Base-by-base conservation (phyloP, 2,888 invertebrate species). In the Platerodrilus igneus region DNA sequence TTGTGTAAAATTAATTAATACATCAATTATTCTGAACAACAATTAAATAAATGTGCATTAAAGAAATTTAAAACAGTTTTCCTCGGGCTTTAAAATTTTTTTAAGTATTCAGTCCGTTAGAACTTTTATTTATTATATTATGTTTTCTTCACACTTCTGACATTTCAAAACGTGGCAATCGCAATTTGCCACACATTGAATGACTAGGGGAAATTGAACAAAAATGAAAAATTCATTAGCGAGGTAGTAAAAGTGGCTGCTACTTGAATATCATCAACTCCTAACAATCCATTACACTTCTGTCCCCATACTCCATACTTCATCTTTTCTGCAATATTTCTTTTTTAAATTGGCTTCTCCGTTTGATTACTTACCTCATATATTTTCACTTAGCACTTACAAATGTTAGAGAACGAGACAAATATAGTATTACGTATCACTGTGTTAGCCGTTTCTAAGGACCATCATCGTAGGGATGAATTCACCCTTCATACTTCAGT, bases 191-290 rank as follows among this genome's bases (percentile, higher is more conserved):
- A n/a, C n/a, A n/a, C n/a, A n/a, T n/a, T n/a, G n/a, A n/a, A n/a
- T n/a, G n/a, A n/a, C n/a, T n/a, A n/a, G n/a, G n/a, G n/a, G n/a
- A n/a, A n/a, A n/a, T n/a, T n/a, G n/a, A n/a, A n/a, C n/a, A 10
- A 23, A 38, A 30, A 30, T 22, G n/a, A 14, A 18, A 31, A 41
- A 41, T 36, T 49, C 44, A 50, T 50, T 50, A 48, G 39, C 37
- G 41, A 38, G 38, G 33, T 30, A 32, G 37, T 32, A 43, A 44
- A 48, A 47, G 40, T 45, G 42, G 41, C 47, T 37, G 45, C 48
- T 41, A 44, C 47, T 47, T 50, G 50, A 50, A 52, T 48, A 47
- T 48, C 47, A 50, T 47, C 47, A 50, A 47, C 43, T 41, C 44
- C 45, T 50, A 52, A 52, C 51, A 52, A 52, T 52, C 48, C 47